Evolutionary conservation across 2,113 vertebrate genomes (phyloP).

Genomic region (Spilogale gracilis): DNA sequence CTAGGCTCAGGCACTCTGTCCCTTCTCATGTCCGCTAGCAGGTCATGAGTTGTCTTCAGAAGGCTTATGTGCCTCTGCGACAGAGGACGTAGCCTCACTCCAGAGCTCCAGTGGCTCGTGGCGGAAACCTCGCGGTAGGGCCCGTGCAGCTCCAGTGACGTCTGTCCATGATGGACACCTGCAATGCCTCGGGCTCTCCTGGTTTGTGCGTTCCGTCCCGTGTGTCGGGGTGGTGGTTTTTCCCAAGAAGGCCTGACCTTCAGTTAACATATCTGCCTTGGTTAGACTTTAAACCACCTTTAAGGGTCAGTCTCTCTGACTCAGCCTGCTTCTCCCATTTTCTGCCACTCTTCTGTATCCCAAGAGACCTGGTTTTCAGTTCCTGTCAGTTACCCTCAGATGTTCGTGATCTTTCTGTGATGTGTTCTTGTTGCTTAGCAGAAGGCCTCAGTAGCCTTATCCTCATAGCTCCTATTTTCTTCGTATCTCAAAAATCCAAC

Average conservation of each 20-base stretch:
- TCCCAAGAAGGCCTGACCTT: neutral
- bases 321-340: neutral
- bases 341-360: neutral
- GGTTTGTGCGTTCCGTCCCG: neutral
- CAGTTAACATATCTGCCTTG: neutral
- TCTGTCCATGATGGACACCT: neutral
- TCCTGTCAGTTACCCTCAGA: neutral
- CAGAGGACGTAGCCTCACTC: neutral
- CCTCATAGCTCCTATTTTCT: neutral
- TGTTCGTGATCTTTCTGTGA: neutral
- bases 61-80: neutral
- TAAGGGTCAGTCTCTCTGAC: neutral
- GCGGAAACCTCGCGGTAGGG: neutral
- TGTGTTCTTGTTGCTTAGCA: neutral
- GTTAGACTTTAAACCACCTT: neutral
- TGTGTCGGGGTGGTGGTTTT: neutral
- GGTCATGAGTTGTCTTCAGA: neutral
- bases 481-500: neutral
- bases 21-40: neutral
- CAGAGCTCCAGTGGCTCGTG: neutral
- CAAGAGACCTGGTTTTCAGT: neutral
- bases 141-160: neutral
- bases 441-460: neutral
- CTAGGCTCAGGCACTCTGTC: neutral
- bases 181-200: neutral